phyloP scores from a whole-genome alignment of 2,888 invertebrate species.

The Andrena chrysosceles region DNA sequence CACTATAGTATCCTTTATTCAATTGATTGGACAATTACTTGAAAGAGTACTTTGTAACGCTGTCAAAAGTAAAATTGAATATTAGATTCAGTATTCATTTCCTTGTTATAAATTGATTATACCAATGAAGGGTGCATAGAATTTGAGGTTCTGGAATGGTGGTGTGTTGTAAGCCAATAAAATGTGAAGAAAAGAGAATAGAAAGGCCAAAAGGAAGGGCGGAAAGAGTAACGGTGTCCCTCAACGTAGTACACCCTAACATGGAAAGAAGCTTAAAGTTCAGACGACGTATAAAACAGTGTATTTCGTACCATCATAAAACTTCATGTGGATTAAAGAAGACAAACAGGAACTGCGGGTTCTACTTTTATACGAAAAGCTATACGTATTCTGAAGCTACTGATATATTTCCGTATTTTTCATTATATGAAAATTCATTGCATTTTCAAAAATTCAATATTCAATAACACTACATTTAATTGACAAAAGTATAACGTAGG shows the following conservation, averaged over 20 bases:
- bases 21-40: background rate
- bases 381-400: too few species aligned
- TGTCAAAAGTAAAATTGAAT: background rate
- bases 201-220: background rate
- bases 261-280: conserved; percentile 22
- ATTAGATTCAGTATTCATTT: background rate
- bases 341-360: background rate
- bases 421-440: background rate
- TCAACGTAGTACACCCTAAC: background rate
- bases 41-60: background rate
- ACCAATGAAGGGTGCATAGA: background rate
- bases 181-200: conserved; percentile 14
- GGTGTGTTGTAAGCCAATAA: background rate
- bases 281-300: conserved; percentile 13
- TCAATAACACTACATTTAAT: background rate
- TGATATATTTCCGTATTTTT: background rate
- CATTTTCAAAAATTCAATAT: background rate
- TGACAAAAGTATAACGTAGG: background rate
- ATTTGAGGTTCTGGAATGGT: background rate
- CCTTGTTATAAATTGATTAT: background rate
- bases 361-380: too few species aligned
- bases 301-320: conserved; percentile 12
- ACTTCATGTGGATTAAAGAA: conserved; percentile 17
- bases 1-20: background rate
- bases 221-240: background rate